Conservation (phyloP, 2,113 vertebrate species). For the Cinclus mexicanus region DNA sequence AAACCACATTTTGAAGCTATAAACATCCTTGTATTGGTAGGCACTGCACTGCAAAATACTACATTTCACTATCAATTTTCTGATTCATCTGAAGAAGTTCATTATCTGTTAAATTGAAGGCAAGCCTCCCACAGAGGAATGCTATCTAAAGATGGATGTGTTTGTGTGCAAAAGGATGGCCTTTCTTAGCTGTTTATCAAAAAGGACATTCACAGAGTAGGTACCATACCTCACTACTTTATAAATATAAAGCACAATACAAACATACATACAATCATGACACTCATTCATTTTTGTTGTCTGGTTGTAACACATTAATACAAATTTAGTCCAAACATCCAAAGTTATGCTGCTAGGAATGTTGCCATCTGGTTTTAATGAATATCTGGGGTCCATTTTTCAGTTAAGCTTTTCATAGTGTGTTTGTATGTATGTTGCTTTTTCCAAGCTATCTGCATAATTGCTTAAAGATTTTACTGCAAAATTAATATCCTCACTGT, state of each 20-base stretch:
- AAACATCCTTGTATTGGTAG: slow-evolving; percentile 13
- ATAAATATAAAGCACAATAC: slow-evolving; percentile 55
- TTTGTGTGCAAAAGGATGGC: slow-evolving; percentile 61
- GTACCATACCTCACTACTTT: slow-evolving; percentile 49
- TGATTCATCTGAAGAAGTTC: slow-evolving; percentile 73
- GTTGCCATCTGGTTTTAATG: slow-evolving; percentile 96
- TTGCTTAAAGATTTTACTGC: slow-evolving; percentile 93
- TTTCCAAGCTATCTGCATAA: slow-evolving; percentile 92
- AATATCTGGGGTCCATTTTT: slow-evolving; percentile 88
- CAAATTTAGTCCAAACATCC: slow-evolving; percentile 73
- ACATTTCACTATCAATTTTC: slow-evolving; percentile 71
- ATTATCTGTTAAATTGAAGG: slow-evolving; percentile 76
- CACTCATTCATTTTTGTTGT: slow-evolving; percentile 54
- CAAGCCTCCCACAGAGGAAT: slow-evolving; percentile 72
- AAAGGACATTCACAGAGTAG: slow-evolving; percentile 24
- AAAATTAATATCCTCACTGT: slow-evolving; percentile 93
- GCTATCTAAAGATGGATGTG: slow-evolving; percentile 69
- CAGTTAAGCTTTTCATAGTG: slow-evolving; percentile 89
- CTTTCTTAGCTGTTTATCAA: slow-evolving; percentile 58
- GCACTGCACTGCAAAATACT: slow-evolving; percentile 27
- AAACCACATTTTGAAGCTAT: slow-evolving; percentile 33
- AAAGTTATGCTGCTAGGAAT: slow-evolving; percentile 81
- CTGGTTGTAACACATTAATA: slow-evolving; percentile 66
- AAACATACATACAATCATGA: background rate
- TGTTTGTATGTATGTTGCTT: slow-evolving; percentile 91